phyloP scores from a whole-genome alignment of 2,797 vertebrate genomes.

The Alcedo atthis region DNA sequence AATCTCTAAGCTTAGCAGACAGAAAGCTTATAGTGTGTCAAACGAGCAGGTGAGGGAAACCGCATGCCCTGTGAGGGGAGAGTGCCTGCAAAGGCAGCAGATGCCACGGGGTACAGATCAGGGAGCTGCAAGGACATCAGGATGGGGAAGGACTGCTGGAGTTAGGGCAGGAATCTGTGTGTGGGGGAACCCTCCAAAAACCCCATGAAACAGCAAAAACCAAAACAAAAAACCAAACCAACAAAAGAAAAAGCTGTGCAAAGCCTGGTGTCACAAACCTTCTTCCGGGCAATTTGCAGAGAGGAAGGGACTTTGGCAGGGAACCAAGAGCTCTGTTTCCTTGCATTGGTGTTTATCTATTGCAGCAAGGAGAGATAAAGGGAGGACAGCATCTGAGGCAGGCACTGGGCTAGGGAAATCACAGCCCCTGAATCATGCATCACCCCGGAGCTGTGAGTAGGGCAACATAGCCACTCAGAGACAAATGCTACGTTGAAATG shows the following conservation, averaged over 20 bases:
- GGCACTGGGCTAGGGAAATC: background rate
- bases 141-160: background rate
- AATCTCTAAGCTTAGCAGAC: background rate
- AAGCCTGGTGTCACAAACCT: background rate
- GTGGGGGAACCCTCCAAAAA: too few relatives aligned
- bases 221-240: background rate
- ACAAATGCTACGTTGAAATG: background rate
- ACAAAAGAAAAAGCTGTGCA: background rate
- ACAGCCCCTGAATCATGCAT: accelerated
- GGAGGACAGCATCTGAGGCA: background rate
- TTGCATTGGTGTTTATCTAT: background rate
- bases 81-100: background rate
- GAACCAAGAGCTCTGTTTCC: background rate
- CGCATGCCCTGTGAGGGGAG: background rate
- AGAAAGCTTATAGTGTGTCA: background rate
- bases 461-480: accelerated
- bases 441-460: accelerated
- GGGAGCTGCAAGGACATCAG: background rate
- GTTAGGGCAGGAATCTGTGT: background rate
- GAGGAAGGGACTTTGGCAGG: conserved; percentile 22
- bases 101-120: accelerated
- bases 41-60: conserved; percentile 17
- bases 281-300: background rate
- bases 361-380: background rate
- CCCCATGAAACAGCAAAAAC: too few relatives aligned